phyloP scores from a whole-genome alignment of 1,140 invertebrate genomes.

The Musca vetustissima region DNA sequence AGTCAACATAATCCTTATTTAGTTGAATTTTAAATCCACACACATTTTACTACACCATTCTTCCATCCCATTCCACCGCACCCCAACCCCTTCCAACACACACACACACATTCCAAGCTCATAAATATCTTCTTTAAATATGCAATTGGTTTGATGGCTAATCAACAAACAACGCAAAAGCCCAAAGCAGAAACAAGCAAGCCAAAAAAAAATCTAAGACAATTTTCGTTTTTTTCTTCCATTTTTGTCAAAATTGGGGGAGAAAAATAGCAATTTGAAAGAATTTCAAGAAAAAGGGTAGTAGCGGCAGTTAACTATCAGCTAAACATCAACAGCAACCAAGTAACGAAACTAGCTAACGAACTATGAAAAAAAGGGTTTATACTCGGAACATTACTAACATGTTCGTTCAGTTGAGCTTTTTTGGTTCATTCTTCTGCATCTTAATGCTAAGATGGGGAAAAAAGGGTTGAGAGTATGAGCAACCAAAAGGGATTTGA shows the following conservation, averaged over 20 bases:
- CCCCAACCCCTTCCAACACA: no score
- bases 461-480: background rate
- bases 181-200: no score
- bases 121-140: no score
- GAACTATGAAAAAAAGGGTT: slow-evolving; percentile 22
- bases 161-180: background rate
- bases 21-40: no score
- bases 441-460: no score
- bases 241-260: background rate
- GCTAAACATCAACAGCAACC: background rate
- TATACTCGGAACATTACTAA: background rate
- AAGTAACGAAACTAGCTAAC: slow-evolving; percentile 9
- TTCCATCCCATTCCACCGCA: no score
- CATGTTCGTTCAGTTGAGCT: no score
- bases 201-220: background rate
- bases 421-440: background rate
- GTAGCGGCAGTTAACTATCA: background rate
- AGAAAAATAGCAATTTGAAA: background rate
- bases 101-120: no score
- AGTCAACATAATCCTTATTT: no score
- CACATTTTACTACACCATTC: no score
- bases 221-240: background rate
- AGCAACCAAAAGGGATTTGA: slow-evolving; percentile 5
- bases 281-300: no score
- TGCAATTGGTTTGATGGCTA: background rate